Evolutionary conservation across 2,797 vertebrate species (phyloP).

Genomic region (Basileuterus tristriatus): DNA sequence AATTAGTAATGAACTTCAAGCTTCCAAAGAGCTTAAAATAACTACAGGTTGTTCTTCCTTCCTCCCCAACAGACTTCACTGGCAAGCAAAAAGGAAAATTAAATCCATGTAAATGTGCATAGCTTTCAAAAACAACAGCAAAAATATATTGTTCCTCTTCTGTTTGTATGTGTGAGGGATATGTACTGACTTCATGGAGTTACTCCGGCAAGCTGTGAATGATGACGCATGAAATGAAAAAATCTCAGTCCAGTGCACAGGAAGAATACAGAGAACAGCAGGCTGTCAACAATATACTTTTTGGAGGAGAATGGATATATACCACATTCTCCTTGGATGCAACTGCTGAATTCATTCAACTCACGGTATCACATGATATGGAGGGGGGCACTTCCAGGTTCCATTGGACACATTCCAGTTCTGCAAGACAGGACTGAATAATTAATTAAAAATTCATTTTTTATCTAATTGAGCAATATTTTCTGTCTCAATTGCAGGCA

Average conservation of each 20-base stretch:
- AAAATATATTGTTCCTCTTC: neutral
- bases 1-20: neutral
- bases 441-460: neutral
- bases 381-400: neutral
- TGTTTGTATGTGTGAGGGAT: slow-evolving; percentile 32
- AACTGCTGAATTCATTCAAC: neutral
- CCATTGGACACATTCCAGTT: neutral
- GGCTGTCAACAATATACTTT: neutral
- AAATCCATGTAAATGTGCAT: neutral
- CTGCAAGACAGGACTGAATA: neutral
- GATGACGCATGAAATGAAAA: slow-evolving; percentile 66
- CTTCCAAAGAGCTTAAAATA: neutral
- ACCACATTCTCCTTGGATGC: neutral
- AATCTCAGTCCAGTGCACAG: slow-evolving; percentile 35
- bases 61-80: neutral
- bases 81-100: neutral
- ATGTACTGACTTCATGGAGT: slow-evolving; percentile 44
- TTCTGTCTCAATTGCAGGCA: neutral
- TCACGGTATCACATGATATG: neutral
- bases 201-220: slow-evolving; percentile 52
- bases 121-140: neutral
- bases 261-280: slow-evolving; percentile 33
- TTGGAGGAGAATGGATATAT: neutral
- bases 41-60: neutral
- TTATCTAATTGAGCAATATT: neutral